Conservation (phyloP, 2,113 vertebrate genomes). For the Nycticryphes semicollaris region DNA sequence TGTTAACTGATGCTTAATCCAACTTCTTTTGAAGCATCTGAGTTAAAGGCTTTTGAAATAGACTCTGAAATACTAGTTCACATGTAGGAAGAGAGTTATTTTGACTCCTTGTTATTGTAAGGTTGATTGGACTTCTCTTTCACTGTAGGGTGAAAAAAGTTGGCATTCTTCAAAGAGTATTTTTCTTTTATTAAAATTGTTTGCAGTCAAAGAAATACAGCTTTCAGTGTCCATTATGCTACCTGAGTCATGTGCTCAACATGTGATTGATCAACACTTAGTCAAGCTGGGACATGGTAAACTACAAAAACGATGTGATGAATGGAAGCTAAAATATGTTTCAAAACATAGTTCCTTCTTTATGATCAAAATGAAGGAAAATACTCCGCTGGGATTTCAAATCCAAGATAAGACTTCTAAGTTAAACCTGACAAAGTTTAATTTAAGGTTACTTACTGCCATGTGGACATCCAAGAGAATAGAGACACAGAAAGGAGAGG, state of each 20-base stretch:
- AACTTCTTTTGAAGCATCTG: background rate
- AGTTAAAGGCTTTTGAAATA: background rate
- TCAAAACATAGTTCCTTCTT: background rate
- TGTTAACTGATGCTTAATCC: background rate
- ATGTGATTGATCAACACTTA: background rate
- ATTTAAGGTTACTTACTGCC: background rate
- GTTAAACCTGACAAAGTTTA: background rate
- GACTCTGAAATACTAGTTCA: background rate
- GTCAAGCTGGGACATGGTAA: background rate
- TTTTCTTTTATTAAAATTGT: constrained; percentile 18
- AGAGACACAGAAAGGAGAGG: background rate
- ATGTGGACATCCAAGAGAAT: background rate
- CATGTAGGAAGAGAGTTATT: background rate
- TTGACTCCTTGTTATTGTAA: background rate
- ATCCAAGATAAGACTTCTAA: background rate
- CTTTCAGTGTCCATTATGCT: background rate
- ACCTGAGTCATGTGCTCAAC: background rate
- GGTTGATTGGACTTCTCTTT: background rate
- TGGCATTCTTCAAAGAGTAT: background rate
- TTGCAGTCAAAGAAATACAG: background rate
- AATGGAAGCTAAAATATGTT: background rate
- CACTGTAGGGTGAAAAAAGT: background rate
- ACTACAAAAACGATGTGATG: background rate
- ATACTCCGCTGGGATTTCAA: background rate
- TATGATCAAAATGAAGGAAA: background rate